Evolutionary conservation across 2,888 invertebrate species (phyloP).

Genomic region (Ochlodes sylvanus): DNA sequence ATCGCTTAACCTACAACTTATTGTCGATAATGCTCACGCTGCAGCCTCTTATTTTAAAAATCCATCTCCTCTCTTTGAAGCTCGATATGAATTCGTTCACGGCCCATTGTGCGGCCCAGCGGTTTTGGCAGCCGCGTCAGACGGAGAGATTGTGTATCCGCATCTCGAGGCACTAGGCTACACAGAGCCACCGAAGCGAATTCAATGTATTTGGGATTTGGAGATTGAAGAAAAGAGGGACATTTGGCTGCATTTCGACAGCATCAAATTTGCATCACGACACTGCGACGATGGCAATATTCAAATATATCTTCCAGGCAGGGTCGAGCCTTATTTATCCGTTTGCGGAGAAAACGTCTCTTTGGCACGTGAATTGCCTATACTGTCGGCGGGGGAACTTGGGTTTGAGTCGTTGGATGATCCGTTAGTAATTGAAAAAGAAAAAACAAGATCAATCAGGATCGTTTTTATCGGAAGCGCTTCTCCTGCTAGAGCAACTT

Average conservation of each 20-base stretch:
- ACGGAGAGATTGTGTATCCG: conserved; percentile 95
- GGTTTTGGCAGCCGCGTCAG: conserved; percentile 90
- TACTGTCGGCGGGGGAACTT: conserved; percentile 91
- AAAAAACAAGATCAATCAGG: conserved; percentile 87
- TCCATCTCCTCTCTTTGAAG: conserved; percentile 92
- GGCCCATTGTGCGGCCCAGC: conserved; percentile 95
- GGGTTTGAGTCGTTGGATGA: conserved; percentile 86
- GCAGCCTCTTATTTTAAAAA: conserved; percentile 95
- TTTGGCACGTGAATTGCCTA: conserved; percentile 91
- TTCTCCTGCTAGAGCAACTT: conserved; percentile 92
- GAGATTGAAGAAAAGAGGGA: conserved; percentile 93
- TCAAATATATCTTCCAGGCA: conserved; percentile 91
- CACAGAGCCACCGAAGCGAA: conserved; percentile 87
- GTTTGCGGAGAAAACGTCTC: conserved; percentile 95
- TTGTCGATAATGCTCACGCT: conserved; percentile 93
- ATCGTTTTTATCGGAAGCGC: conserved; percentile 91
- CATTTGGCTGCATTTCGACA: conserved; percentile 94
- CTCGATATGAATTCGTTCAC: conserved; percentile 95
- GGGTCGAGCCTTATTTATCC: conserved; percentile 90
- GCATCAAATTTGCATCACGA: conserved; percentile 93
- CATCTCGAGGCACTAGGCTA: conserved; percentile 91
- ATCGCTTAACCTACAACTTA: conserved; percentile 91
- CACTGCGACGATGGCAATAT: conserved; percentile 94
- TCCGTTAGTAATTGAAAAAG: conserved; percentile 84
- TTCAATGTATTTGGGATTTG: conserved; percentile 93